Evolutionary conservation across 1,140 invertebrate genomes (phyloP), one percentile per base, ranked within the genome.

Genomic region (Ganaspis sp.): DNA sequence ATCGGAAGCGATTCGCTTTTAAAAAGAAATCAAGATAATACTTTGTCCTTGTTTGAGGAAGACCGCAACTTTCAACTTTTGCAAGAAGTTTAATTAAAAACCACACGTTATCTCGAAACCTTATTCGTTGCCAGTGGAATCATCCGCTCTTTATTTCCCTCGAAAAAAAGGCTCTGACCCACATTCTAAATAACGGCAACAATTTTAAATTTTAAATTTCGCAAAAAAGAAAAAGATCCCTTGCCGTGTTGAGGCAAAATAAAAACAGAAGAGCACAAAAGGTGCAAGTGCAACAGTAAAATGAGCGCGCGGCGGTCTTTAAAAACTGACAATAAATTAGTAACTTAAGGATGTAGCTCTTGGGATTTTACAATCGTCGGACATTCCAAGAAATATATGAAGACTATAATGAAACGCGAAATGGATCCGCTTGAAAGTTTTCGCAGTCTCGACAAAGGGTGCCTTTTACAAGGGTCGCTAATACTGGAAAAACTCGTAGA

Each of bases 371-470:
- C 58, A 64, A 64, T 64, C 23, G 58, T 26, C 23, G 58, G 58
- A n/a, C 26, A 64, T 64, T 49, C 9, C 37, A 29, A 29, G 37
- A 72, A 78, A 80, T 82, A 83, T 84, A 84, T 78, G 79, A 79
- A 53, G 70, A 70, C 69, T 74, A 73, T 83, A 82, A 84, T 82
- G 81, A 82, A 82, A 83, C 72, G 75, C 40, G 53, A 29, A 64
- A 64, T 64, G 58, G 58, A 64, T 64, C 58, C 58, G 58, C 23
- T 64, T 64, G 23, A 64, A 64, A 64, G 58, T 64, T 64, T n/a
- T 26, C 23, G 12, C 23, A n/a, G 26, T 64, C 58, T 38, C 23
- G 29, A 42, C 72, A 70, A 72, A 42, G 73, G n/a, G n/a, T n/a
- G n/a, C n/a, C n/a, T n/a, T n/a, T n/a, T n/a, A n/a, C n/a, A n/a